Evolutionary conservation across 2,113 vertebrate species (phyloP), one percentile per base, ranked within the genome.

Genomic region (Aix galericulata): DNA sequence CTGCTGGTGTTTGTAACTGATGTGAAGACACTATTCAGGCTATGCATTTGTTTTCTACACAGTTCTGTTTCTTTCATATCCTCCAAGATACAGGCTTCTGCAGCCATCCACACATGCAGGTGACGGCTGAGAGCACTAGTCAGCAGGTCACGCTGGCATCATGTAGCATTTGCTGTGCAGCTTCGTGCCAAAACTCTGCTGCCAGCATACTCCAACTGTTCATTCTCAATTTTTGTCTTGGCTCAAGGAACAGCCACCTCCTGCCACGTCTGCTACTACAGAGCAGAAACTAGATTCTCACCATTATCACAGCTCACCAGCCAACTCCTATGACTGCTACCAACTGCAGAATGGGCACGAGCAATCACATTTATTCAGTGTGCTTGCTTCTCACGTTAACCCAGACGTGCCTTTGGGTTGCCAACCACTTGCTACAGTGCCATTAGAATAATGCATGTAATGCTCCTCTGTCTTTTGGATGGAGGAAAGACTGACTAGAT

Each of bases 181-280:
- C 40, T 50, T 36, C 0, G 0, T 69, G 81, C 85, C 88, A 93
- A 95, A 68, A 55, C 71, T 91, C 64, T 77, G 40, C 72, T 93
- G 91, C 78, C 72, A 68, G 88, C 75, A 53, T 56, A 40, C 86
- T 97, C 92, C 96, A 97, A 84, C 88, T 97, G 94, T 68, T 95
- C 89, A 17, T 22, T 95, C 89, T 96, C 82, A 67, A 50, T 95
- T 97, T 96, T 94, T 73, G 82, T 96, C 92, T 97, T 97, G 96
- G 95, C 95, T 96, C 63, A 66, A 73, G 69, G 82, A 96, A 85
- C 56, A 69, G 79, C 36, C 63, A 88, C 86, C 80, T 93, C 88
- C 90, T 93, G 88, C 74, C 88, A 88, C 1, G 31, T 82, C 89
- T 96, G 89, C 88, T 96, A 14, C 81, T 91, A 38, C 44, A 84